phyloP scores from a whole-genome alignment of 2,797 vertebrate species.

The Falco rusticolus region DNA sequence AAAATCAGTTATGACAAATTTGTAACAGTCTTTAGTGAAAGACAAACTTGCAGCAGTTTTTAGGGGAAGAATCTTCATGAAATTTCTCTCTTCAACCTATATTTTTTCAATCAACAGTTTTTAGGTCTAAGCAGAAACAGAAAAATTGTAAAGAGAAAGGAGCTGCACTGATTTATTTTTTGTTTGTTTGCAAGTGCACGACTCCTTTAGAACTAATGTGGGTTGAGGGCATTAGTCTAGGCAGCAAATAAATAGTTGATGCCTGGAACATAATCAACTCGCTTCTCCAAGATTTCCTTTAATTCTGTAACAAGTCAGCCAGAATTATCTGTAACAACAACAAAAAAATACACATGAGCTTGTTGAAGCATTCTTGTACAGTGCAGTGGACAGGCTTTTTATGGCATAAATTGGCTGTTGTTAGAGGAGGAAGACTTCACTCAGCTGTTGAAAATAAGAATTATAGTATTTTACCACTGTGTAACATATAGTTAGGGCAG shows the following conservation, averaged over 20 bases:
- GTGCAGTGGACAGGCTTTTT: too few species aligned
- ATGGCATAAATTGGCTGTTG: background rate
- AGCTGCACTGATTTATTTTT: background rate
- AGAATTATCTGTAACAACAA: background rate
- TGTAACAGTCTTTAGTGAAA: background rate
- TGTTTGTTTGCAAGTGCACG: background rate
- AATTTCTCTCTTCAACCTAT: background rate
- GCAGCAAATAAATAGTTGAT: background rate
- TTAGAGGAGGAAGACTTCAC: background rate
- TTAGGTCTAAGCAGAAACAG: background rate
- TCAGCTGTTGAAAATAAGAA: background rate
- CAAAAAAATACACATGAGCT: too few species aligned
- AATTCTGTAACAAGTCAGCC: background rate
- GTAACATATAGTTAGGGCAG: background rate
- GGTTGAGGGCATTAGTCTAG: background rate
- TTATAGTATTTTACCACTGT: background rate
- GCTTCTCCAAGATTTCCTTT: background rate
- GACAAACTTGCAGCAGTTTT: background rate
- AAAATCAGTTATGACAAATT: background rate
- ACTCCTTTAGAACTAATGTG: background rate
- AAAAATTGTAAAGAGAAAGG: background rate
- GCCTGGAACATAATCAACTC: background rate
- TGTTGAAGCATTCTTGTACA: too few species aligned
- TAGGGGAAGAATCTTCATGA: background rate
- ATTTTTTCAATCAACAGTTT: background rate